phyloP scores from a whole-genome alignment of 2,888 invertebrate species.

The Drosophila longiperda region DNA sequence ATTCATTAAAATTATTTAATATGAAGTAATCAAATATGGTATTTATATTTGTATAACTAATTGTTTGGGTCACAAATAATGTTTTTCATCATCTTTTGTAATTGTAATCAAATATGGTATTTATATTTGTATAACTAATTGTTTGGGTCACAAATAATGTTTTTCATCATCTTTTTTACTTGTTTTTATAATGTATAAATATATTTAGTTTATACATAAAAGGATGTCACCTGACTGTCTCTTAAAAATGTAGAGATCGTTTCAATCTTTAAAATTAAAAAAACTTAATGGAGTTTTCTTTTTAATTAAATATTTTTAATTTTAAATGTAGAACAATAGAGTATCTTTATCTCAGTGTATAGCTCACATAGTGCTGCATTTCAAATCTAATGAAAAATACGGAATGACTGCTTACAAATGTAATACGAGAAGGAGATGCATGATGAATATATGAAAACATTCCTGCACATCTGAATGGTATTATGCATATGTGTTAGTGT shows the following conservation, averaged over 20 bases:
- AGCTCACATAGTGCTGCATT: neutral
- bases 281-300: neutral
- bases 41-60: too few species aligned
- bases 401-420: neutral
- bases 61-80: neutral
- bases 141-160: neutral
- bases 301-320: too few species aligned
- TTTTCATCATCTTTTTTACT: neutral
- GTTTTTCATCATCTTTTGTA: neutral
- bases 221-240: neutral
- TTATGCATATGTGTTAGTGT: constrained; percentile 27
- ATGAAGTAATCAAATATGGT: neutral
- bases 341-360: neutral
- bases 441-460: constrained; percentile 38
- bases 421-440: constrained; percentile 38
- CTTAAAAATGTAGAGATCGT: neutral
- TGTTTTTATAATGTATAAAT: neutral
- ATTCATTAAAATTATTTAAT: neutral
- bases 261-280: neutral
- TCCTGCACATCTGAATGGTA: constrained; percentile 61
- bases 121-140: too few species aligned
- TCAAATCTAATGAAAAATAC: neutral
- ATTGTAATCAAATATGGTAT: too few species aligned
- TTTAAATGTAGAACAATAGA: neutral
- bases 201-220: neutral